A percentile compares a stretch with the other conserved stretches of the same genome.
These are phyloP conservation scores for Nephrotoma appendiculata DNA, from an alignment of 2,888 invertebrate species.

Conservation along the genomic window DNA sequence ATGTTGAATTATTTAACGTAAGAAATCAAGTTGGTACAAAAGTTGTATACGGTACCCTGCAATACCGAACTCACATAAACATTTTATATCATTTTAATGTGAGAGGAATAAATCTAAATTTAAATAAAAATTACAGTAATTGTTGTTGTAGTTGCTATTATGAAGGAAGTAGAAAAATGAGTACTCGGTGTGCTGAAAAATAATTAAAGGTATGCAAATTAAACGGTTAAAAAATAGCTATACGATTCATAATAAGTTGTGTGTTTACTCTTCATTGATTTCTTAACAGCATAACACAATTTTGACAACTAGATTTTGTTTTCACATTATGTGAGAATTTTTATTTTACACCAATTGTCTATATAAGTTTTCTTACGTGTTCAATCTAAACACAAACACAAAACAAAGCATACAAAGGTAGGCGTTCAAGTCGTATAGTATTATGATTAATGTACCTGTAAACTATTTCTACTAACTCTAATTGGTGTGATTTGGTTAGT, in stretches of 20 bases:
- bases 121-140: neutral
- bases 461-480: neutral
- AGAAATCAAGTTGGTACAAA: neutral
- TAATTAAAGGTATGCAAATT: neutral
- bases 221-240: neutral
- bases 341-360: neutral
- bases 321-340: neutral
- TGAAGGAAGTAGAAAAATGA: neutral
- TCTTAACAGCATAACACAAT: neutral
- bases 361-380: neutral
- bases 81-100: neutral
- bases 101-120: neutral
- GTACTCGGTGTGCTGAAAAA: neutral
- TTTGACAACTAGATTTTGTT: neutral
- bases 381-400: neutral
- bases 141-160: neutral
- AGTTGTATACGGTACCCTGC: neutral
- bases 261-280: neutral
- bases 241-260: neutral
- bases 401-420: neutral
- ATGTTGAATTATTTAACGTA: neutral
- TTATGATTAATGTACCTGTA: neutral
- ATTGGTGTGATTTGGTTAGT: neutral
- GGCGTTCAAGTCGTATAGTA: neutral
- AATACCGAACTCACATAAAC: neutral